These are phyloP conservation scores for Geophilus truncorum DNA, from an alignment of 2,888 invertebrate genomes.

Conservation along the genomic window DNA sequence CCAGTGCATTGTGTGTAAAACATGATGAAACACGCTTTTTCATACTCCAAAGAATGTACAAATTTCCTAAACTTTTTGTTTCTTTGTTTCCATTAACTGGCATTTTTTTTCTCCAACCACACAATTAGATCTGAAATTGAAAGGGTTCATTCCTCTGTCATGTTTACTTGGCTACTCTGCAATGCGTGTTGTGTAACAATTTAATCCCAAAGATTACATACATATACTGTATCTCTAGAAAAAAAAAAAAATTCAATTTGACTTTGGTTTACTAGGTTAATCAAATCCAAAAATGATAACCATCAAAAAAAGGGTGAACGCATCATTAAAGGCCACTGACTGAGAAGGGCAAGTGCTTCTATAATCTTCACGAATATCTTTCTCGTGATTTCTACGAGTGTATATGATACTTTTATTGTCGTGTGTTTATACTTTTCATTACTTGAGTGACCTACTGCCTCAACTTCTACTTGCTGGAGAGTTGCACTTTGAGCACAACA, in stretches of 20 bases:
- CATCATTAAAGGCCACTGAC: neutral
- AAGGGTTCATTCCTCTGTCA: neutral
- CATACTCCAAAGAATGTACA: neutral
- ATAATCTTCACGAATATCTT: neutral
- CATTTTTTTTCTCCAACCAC: neutral
- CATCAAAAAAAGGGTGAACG: neutral
- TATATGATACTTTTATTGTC: neutral
- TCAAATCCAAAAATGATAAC: neutral
- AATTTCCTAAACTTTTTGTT: neutral
- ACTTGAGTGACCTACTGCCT: neutral
- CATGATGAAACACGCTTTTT: neutral
- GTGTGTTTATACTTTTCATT: conserved; percentile 3
- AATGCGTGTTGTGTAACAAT: neutral
- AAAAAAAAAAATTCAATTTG: too few relatives aligned
- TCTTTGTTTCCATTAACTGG: neutral
- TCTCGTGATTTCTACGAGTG: neutral
- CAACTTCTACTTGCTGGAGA: neutral
- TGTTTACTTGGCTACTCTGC: neutral
- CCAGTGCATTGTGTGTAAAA: neutral
- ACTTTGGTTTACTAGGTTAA: neutral
- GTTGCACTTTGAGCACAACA: neutral
- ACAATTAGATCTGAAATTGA: neutral
- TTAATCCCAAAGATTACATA: too few relatives aligned
- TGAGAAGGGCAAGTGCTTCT: conserved; percentile 4
- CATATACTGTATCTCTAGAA: too few relatives aligned